These are phyloP conservation scores for Acrobasis repandana DNA, from an alignment of 2,888 invertebrate species.

Conservation along the genomic window DNA sequence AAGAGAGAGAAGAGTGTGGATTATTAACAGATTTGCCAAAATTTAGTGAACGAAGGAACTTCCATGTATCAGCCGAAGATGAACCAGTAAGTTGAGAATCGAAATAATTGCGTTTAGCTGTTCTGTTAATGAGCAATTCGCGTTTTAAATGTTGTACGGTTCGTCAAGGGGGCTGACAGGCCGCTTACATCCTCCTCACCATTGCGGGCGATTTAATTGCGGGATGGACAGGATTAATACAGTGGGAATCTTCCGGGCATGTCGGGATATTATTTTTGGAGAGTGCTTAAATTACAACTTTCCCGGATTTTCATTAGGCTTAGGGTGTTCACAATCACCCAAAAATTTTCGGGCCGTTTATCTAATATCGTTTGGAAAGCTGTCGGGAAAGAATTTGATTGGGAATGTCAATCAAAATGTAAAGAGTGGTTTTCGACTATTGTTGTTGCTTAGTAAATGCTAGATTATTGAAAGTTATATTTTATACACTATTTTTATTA, in stretches of 20 bases:
- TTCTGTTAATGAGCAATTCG: neutral
- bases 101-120: too few relatives aligned
- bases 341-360: neutral
- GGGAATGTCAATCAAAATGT: too few relatives aligned
- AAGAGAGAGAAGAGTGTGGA: too few relatives aligned
- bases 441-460: too few relatives aligned
- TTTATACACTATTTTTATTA: neutral
- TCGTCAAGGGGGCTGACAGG: neutral
- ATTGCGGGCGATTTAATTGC: neutral
- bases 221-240: constrained; percentile 1
- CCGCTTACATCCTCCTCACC: neutral
- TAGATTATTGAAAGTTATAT: neutral
- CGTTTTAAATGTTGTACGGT: neutral
- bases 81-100: too few relatives aligned
- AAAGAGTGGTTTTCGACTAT: too few relatives aligned
- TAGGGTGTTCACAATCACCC: neutral
- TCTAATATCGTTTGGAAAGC: too few relatives aligned
- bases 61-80: too few relatives aligned
- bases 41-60: too few relatives aligned
- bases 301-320: neutral
- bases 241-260: neutral
- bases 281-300: constrained; percentile 1
- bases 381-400: too few relatives aligned
- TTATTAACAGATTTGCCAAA: too few relatives aligned
- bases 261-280: neutral